These are phyloP conservation scores for Chamaea fasciata DNA, from an alignment of 2,113 vertebrate genomes.

Conservation along the genomic window DNA sequence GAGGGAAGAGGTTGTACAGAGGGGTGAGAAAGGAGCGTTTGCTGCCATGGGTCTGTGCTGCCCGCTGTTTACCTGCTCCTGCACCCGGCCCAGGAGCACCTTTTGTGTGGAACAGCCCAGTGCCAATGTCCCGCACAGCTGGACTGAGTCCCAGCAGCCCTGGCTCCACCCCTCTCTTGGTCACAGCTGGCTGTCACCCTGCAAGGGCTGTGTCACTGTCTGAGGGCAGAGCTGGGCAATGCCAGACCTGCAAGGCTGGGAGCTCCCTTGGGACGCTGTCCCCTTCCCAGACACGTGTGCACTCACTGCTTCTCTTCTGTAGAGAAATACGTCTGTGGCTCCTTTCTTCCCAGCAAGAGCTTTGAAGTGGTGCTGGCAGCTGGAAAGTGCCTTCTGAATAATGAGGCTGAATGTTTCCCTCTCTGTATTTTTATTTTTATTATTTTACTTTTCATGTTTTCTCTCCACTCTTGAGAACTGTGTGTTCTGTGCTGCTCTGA, in stretches of 20 bases:
- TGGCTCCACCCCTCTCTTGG: no score
- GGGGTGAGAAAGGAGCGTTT: neutral
- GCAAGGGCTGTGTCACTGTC: neutral
- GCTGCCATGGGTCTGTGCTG: neutral
- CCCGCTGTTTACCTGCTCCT: neutral
- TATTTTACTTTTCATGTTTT: neutral
- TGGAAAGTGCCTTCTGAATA: neutral
- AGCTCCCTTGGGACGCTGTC: neutral
- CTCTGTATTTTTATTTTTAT: neutral
- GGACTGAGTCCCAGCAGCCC: neutral
- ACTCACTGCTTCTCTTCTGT: accelerated
- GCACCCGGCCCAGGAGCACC: neutral
- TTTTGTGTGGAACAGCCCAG: neutral
- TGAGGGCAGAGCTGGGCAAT: neutral
- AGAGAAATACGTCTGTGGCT: neutral
- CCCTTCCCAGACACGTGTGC: neutral
- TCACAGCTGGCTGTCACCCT: neutral
- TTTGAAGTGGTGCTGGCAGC: neutral
- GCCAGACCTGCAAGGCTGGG: neutral
- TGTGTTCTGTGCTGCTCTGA: neutral
- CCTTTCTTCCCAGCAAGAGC: neutral
- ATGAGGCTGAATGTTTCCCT: neutral
- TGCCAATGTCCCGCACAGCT: neutral
- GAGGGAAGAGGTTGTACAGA: neutral
- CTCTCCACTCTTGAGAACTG: neutral